Evolutionary conservation across 1,140 invertebrate genomes (phyloP).

Genomic region (Gyrodactylus salaris): DNA sequence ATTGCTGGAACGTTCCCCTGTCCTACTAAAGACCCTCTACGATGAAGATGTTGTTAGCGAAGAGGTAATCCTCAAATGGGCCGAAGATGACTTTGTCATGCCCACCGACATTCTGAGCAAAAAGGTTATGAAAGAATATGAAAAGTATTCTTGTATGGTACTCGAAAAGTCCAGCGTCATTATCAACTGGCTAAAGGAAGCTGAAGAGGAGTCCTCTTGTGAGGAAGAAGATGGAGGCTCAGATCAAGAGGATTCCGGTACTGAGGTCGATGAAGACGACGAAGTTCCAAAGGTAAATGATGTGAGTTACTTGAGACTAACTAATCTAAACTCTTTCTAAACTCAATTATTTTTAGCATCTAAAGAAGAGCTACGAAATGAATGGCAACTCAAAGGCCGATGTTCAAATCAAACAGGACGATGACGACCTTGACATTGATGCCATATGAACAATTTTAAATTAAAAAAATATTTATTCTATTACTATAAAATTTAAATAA

Average conservation of each 20-base stretch:
- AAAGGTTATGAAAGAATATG: not conserved
- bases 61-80: constrained; percentile 1
- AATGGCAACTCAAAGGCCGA: not conserved
- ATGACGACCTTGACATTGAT: not conserved
- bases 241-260: not conserved
- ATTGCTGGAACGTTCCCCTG: not conserved
- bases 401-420: not conserved
- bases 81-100: not conserved
- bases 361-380: not conserved
- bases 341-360: not conserved
- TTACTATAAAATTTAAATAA: not conserved
- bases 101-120: not conserved
- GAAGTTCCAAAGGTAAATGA: not conserved
- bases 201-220: not conserved
- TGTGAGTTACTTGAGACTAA: not conserved
- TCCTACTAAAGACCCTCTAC: not conserved
- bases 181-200: not conserved
- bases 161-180: not conserved
- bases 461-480: not conserved
- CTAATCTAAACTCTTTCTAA: not conserved
- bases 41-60: constrained; percentile 1
- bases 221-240: not conserved
- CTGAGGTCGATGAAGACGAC: not conserved
- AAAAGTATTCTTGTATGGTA: not conserved
- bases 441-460: not conserved